Evolutionary conservation across 2,888 invertebrate genomes (phyloP).

Genomic region (Crocallis elinguaria): DNA sequence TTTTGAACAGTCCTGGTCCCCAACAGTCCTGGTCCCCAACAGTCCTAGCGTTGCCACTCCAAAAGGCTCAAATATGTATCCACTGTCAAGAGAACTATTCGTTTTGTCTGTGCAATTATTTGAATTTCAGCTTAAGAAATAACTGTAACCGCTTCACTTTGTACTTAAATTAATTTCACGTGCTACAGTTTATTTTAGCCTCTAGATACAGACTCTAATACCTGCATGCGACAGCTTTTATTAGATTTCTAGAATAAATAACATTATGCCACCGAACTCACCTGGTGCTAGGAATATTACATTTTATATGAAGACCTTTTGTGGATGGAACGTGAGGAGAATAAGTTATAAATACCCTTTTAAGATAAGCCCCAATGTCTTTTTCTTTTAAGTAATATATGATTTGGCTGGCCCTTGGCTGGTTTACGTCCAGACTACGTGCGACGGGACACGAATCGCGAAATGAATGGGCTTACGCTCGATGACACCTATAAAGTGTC

Average conservation of each 20-base stretch:
- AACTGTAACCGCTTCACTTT: no score
- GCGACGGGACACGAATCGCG: no score
- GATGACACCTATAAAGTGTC: no score
- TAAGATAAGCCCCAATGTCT: slow-evolving; percentile 16
- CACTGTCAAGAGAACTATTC: no score
- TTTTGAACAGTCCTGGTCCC: no score
- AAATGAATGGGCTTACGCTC: no score
- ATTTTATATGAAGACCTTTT: slow-evolving; percentile 28
- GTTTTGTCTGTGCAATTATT: no score
- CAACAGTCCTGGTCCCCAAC: no score
- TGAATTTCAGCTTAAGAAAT: no score
- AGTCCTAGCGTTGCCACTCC: no score
- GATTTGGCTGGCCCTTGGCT: slow-evolving; percentile 10
- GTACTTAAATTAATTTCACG: no score
- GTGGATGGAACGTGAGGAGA: slow-evolving; percentile 25
- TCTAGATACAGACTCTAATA: neutral
- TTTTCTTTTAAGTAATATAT: slow-evolving; percentile 18
- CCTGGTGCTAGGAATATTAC: slow-evolving; percentile 31
- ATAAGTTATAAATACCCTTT: slow-evolving; percentile 23
- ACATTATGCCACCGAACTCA: slow-evolving; percentile 26
- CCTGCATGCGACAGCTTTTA: slow-evolving; percentile 17
- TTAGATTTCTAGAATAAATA: slow-evolving; percentile 31
- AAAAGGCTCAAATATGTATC: no score
- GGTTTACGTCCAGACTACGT: slow-evolving; percentile 6
- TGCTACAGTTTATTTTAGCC: neutral